Evolutionary conservation across 2,888 invertebrate genomes (phyloP).

Genomic region (Lycophotia porphyrea): DNA sequence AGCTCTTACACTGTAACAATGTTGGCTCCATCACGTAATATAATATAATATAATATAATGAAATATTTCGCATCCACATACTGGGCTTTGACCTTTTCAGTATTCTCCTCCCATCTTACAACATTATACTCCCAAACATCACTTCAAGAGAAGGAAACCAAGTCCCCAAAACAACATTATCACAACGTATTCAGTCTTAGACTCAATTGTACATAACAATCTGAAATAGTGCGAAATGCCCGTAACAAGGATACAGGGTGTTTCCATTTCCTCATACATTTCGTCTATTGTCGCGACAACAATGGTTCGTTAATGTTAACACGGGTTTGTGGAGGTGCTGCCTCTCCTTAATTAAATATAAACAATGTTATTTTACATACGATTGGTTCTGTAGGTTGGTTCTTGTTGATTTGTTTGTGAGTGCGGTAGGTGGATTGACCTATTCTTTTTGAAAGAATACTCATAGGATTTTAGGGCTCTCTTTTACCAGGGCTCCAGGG

Average conservation of each 20-base stretch:
- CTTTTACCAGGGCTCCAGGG: too few species aligned
- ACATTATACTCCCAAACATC: constrained; percentile 2
- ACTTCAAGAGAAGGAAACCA: constrained; percentile 31
- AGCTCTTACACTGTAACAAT: not conserved
- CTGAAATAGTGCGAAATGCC: constrained; percentile 49
- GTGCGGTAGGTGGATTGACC: not conserved
- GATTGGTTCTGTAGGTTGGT: constrained; percentile 3
- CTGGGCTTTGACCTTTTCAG: not conserved
- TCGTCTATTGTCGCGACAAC: constrained; percentile 75
- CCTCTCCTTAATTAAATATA: constrained; percentile 53
- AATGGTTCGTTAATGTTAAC: constrained; percentile 78
- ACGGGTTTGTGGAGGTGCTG: constrained; percentile 40
- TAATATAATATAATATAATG: not conserved
- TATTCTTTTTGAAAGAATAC: not conserved
- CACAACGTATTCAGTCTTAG: constrained; percentile 28
- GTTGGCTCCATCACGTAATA: not conserved
- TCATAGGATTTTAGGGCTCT: not conserved
- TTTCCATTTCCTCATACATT: constrained; percentile 72
- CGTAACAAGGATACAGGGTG: constrained; percentile 62
- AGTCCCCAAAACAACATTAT: constrained; percentile 38
- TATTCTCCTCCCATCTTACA: not conserved
- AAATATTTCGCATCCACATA: not conserved
- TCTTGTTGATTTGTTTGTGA: not conserved
- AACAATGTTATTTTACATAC: constrained; percentile 48
- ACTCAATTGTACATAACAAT: constrained; percentile 45